These are phyloP conservation scores for Drosophila tristis DNA, from an alignment of 1,140 invertebrate genomes.

Conservation along the genomic window DNA sequence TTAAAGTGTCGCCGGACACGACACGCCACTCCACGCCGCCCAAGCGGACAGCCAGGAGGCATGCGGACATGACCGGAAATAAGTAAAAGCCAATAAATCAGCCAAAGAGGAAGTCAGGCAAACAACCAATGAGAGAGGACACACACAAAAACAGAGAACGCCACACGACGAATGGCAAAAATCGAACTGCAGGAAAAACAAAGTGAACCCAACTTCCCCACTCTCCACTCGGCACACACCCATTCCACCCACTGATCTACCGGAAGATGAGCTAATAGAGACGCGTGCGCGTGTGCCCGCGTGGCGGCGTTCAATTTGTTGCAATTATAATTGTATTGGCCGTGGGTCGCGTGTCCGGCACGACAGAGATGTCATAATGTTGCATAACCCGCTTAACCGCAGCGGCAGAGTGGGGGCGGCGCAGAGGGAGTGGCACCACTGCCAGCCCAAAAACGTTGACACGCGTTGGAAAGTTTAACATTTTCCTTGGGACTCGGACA, in stretches of 20 bases:
- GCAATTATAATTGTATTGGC: slow-evolving; percentile 78
- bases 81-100: slow-evolving; percentile 79
- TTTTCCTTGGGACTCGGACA: slow-evolving; percentile 14
- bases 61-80: slow-evolving; percentile 60
- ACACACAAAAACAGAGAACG: not conserved
- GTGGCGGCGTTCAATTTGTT: slow-evolving; percentile 73
- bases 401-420: slow-evolving; percentile 16
- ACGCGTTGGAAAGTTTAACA: slow-evolving; percentile 49
- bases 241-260: slow-evolving; percentile 41
- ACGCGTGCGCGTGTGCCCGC: slow-evolving; percentile 45
- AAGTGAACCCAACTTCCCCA: not conserved
- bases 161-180: slow-evolving; percentile 8
- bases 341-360: slow-evolving; percentile 56
- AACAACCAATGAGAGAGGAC: slow-evolving; percentile 17
- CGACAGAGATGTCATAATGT: slow-evolving; percentile 56
- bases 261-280: slow-evolving; percentile 68
- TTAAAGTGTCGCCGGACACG: slow-evolving; percentile 19
- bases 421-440: slow-evolving; percentile 47
- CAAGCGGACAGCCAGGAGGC: slow-evolving; percentile 14
- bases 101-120: slow-evolving; percentile 48
- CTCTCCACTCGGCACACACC: not conserved
- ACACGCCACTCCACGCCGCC: too few species aligned
- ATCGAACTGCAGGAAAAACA: slow-evolving; percentile 11
- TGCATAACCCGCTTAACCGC: slow-evolving; percentile 75
- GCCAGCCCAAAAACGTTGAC: slow-evolving; percentile 56